A percentile compares a stretch with the other conserved stretches of the same genome.
Evolutionary conservation across 2,797 vertebrate genomes (phyloP).

Genomic region (Molossus molossus): DNA sequence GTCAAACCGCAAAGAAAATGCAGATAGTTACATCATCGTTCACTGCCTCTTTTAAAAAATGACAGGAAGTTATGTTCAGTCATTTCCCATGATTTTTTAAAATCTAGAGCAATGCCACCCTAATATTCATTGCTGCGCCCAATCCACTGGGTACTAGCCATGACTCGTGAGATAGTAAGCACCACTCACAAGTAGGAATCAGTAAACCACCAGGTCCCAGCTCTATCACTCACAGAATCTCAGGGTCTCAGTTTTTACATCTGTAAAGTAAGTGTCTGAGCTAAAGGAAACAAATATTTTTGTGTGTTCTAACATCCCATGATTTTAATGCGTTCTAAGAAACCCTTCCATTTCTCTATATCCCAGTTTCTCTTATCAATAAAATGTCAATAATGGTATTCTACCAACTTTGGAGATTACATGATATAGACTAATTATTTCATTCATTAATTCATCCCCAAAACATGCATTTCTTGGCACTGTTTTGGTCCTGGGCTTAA

Average conservation of each 20-base stretch:
- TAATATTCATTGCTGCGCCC: slow-evolving; percentile 42
- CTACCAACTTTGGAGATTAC: slow-evolving; percentile 1
- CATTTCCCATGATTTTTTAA: slow-evolving; percentile 44
- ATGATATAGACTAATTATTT: background rate
- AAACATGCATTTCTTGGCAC: background rate
- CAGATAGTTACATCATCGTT: slow-evolving; percentile 42
- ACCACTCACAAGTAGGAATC: background rate
- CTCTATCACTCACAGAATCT: background rate
- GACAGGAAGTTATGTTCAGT: slow-evolving; percentile 62
- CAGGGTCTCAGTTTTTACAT: background rate
- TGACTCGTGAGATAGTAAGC: slow-evolving; percentile 37
- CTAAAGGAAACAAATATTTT: background rate
- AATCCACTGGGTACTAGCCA: background rate
- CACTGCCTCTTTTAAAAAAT: slow-evolving; percentile 71
- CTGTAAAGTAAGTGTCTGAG: background rate
- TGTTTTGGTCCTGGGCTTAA: slow-evolving; percentile 6
- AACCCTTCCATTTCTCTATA: slow-evolving; percentile 1
- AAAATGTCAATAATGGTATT: slow-evolving; percentile 51
- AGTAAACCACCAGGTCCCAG: background rate
- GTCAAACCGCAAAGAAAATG: background rate
- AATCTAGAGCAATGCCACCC: slow-evolving; percentile 48
- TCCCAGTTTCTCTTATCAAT: slow-evolving; percentile 16
- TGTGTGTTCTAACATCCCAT: background rate
- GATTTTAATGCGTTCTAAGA: slow-evolving; percentile 24
- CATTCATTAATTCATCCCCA: slow-evolving; percentile 21